phyloP scores from a whole-genome alignment of 2,797 vertebrate species.

The Denticeps clupeoides region DNA sequence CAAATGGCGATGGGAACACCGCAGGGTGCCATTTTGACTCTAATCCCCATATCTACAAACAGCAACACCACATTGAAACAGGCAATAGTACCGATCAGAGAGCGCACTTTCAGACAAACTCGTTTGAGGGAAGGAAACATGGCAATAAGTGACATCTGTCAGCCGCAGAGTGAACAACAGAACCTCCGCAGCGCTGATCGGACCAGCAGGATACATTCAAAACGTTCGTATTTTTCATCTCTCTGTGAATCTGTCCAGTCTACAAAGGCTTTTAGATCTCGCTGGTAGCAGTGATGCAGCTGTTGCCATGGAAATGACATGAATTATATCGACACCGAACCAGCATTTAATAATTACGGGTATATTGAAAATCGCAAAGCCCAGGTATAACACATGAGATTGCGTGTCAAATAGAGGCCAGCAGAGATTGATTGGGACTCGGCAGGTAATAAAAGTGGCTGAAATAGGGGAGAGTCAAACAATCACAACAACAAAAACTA shows the following conservation, averaged over 20 bases:
- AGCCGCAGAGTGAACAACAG: neutral
- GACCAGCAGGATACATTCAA: neutral
- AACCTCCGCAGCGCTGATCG: neutral
- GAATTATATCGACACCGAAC: neutral
- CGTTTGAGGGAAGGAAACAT: neutral
- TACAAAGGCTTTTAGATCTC: neutral
- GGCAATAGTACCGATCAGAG: neutral
- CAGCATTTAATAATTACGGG: neutral
- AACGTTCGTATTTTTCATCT: neutral
- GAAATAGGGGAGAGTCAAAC: neutral
- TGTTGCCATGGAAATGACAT: neutral
- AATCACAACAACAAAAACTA: neutral
- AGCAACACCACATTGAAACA: no score
- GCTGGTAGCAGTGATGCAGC: neutral
- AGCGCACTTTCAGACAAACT: neutral
- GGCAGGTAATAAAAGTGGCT: slow-evolving; percentile 1
- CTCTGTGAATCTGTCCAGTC: neutral
- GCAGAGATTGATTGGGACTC: neutral
- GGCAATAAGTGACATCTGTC: neutral
- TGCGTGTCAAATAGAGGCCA: neutral
- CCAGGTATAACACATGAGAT: neutral
- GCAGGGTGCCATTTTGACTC: no score
- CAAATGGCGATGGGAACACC: no score
- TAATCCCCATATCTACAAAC: no score
- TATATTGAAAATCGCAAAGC: neutral